Base-by-base conservation (phyloP, 1,140 invertebrate genomes). In the Heliconius eleuchia region DNA sequence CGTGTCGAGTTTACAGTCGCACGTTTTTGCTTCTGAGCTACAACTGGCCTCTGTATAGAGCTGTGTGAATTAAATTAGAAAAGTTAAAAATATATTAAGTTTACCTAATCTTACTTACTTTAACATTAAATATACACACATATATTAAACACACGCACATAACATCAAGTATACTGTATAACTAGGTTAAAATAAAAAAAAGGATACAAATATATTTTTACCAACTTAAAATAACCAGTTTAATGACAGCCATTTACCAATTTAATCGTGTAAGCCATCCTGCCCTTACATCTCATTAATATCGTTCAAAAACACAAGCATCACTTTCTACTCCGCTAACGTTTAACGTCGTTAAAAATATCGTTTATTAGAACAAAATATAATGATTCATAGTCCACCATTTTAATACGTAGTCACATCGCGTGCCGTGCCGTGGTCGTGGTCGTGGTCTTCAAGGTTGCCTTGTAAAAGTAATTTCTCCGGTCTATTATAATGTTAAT, bases 401-500 rank as follows among this genome's bases (percentile, higher is more conserved):
- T 66, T 70, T 70, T 76, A 46, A 34, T 27, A 75, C 55, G 42
- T 74, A 18, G 23, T 23, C 37, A 71, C 39, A 71, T 76, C 74
- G 74, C 74, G 46, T 76, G 60, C 39, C 74, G 74, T 76, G 74
- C 23, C 5, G 39, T 16, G 34, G 27, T 27, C 39, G 39, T 16
- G n/a, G 27, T 27, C 23, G 39, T 37, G 34, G 34, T 7, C 6
- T 5, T 71, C 55, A 76, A 76, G 74, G 74, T 70, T 55, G 6
- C 18, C 30, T 42, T 23, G 37, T 37, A 39, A 70, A 50, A 70
- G 66, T 37, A 46, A 19, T 76, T 72, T 72, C 37, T 27, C 39
- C 34, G 27, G 66, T n/a, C 30, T 30, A 66, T 71, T 42, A 70
- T 76, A 76, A 60, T 37, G 60, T 76, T 76, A 76, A 71, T 76